Conservation (phyloP, 1,140 invertebrate species). For the Polyergus mexicanus region DNA sequence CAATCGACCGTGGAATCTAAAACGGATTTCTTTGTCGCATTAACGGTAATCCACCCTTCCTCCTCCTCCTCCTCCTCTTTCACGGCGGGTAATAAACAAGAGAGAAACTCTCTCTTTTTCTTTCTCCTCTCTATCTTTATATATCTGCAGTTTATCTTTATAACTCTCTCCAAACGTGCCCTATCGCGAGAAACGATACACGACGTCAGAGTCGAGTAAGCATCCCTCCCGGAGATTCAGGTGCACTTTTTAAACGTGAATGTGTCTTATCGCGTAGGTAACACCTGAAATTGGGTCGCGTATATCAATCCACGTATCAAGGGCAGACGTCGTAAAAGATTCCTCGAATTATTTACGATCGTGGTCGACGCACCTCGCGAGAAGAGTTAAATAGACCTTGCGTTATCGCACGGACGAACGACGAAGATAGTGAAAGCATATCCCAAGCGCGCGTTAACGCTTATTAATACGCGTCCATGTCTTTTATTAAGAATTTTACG, state of each 20-base stretch:
- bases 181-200: slow-evolving; percentile 63
- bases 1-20: slow-evolving; percentile 46
- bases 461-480: slow-evolving; percentile 27
- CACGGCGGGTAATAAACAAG: neutral
- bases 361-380: neutral
- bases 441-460: neutral
- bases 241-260: slow-evolving; percentile 36
- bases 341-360: slow-evolving; percentile 43
- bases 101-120: neutral
- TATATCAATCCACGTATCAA: slow-evolving; percentile 27
- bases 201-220: slow-evolving; percentile 28
- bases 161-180: slow-evolving; percentile 60
- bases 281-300: slow-evolving; percentile 61
- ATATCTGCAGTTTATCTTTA: slow-evolving; percentile 67
- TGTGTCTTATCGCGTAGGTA: slow-evolving; percentile 50
- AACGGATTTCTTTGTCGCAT: slow-evolving; percentile 53
- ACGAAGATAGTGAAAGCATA: slow-evolving; percentile 3
- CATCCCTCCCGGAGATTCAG: slow-evolving; percentile 48
- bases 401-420: neutral
- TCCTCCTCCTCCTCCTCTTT: neutral
- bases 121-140: slow-evolving; percentile 3
- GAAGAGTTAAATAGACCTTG: neutral
- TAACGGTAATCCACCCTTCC: neutral
- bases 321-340: slow-evolving; percentile 2
- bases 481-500: slow-evolving; percentile 15